These are phyloP conservation scores for Pachycephala philippinensis DNA, from an alignment of 2,113 vertebrate genomes.

Conservation along the genomic window DNA sequence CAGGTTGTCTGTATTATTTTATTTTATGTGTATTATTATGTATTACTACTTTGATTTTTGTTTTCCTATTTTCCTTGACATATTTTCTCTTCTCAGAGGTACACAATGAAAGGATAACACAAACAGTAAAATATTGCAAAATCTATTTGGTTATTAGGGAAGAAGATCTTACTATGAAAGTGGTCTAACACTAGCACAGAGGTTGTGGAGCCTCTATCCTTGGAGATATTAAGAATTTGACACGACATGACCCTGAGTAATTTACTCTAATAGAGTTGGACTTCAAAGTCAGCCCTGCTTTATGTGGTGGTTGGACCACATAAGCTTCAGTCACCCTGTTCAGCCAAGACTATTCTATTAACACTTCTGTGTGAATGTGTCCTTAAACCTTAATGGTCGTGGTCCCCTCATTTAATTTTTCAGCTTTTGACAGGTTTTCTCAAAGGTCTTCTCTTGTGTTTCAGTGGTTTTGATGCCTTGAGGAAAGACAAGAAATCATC, in stretches of 20 bases:
- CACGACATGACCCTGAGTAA: not conserved
- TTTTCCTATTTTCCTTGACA: not conserved
- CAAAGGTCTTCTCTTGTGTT: fast-evolving
- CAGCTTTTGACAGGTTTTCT: not conserved
- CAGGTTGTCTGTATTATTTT: not conserved
- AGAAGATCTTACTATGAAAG: not conserved
- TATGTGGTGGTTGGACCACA: not conserved
- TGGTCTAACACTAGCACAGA: not conserved
- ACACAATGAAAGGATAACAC: not conserved
- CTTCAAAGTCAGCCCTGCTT: not conserved
- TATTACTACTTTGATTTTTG: not conserved
- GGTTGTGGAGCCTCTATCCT: fast-evolving
- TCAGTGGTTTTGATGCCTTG: not conserved
- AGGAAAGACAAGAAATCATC: not conserved
- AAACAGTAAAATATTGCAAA: not conserved
- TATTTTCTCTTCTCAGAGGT: not conserved
- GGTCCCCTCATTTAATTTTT: not conserved
- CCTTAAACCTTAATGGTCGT: fast-evolving
- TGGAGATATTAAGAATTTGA: not conserved
- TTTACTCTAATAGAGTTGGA: not conserved
- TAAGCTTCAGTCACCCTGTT: not conserved
- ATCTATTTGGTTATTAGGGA: not conserved
- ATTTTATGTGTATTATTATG: not conserved
- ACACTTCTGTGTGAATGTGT: not conserved
- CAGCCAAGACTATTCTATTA: not conserved